Evolutionary conservation across 2,113 vertebrate genomes (phyloP), one percentile per base, ranked within the genome.

Genomic region (Glaucidium brasilianum): DNA sequence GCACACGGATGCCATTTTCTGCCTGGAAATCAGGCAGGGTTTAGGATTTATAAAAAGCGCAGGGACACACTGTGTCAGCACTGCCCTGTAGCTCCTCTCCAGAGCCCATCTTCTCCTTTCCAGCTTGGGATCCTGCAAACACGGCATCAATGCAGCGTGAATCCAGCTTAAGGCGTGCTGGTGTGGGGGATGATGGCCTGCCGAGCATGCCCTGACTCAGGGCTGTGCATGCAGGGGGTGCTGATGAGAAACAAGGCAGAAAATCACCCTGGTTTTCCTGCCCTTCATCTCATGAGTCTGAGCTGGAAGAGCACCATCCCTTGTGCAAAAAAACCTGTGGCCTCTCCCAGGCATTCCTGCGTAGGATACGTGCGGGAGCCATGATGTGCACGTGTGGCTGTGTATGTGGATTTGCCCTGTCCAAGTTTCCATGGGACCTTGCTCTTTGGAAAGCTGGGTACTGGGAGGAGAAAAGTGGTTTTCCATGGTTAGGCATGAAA

Each of bases 1-100:
- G 92, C 87, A 35, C 50, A 50, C 12, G 5, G 93, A 72, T 97
- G 94, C 95, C 95, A 95, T 97, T 96, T 97, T 97, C 93, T 94
- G 87, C 63, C 75, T 85, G 85, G 84, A 88, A 90, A 69, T 91
- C n/a, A 22, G 66, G 27, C 84, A 62, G 73, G 50, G 27, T 73
- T 85, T 62, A 43, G 87, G 74, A 37, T 60, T 78, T 64, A 4
- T n/a, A 47, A 39, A 27, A 62, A 77, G 37, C 3, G 4, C 32
- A 11, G 50, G 39, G 45, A n/a, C 35, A 15, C 13, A 23, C 64
- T 0, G 12, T 49, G 14, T 37, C 84, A 20, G 30, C 25, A 4
- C 27, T 96, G 72, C 41, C 59, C 64, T 45, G 21, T 8, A 26
- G 62, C 52, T 88, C 74, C 49, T 72, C 25, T 69, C 71, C 0